Evolutionary conservation across 2,888 invertebrate species (phyloP).

Genomic region (Graphium colonna): DNA sequence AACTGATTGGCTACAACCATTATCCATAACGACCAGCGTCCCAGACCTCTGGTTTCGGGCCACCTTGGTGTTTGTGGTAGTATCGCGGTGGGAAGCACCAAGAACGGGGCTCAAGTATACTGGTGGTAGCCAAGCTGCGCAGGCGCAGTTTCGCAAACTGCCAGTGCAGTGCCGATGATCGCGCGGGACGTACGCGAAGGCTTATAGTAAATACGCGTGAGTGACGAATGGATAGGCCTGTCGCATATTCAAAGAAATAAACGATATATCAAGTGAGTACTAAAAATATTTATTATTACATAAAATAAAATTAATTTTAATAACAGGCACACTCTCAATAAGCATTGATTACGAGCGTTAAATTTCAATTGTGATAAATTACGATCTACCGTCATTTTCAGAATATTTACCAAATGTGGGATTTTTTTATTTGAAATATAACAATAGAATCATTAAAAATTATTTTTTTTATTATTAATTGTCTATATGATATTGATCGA

Average conservation of each 20-base stretch:
- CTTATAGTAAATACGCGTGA: constrained; percentile 27
- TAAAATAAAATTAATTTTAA: background rate
- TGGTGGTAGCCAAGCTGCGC: constrained; percentile 35
- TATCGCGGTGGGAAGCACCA: constrained; percentile 13
- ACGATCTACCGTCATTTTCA: background rate
- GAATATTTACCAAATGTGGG: background rate
- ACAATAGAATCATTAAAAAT: too few species aligned
- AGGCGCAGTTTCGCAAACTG: constrained; percentile 39
- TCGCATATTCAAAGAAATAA: constrained; percentile 30
- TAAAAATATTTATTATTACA: background rate
- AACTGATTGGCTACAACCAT: background rate
- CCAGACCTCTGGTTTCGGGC: background rate
- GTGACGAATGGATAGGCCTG: constrained; percentile 31
- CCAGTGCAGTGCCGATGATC: constrained; percentile 37
- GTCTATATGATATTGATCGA: too few species aligned
- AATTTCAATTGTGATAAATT: background rate
- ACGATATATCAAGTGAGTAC: constrained; percentile 18
- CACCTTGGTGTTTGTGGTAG: constrained; percentile 10
- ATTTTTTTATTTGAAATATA: too few species aligned
- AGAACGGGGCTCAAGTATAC: constrained; percentile 18
- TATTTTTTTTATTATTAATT: too few species aligned
- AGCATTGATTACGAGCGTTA: background rate
- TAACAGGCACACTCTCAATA: background rate
- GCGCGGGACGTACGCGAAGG: constrained; percentile 33
- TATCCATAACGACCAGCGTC: background rate